Percentiles rank a stretch among this genome's conserved stretches.
Evolutionary conservation across 1,140 invertebrate genomes (phyloP).

Genomic region (Calliopsis andreniformis): DNA sequence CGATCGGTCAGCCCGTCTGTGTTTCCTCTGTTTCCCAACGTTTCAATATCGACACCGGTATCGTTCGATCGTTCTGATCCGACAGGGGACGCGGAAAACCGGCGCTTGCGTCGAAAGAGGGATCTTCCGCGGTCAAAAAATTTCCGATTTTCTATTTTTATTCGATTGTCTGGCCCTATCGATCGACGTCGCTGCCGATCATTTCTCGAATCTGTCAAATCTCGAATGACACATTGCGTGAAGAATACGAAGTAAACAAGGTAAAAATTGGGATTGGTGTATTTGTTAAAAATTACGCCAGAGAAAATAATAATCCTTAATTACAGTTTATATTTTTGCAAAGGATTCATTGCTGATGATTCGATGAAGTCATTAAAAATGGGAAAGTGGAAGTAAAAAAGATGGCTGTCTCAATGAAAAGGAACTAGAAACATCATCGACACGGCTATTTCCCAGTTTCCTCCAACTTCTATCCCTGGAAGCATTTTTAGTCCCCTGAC

Average conservation of each 20-base stretch:
- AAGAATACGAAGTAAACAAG: background rate
- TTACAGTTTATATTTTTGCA: no score
- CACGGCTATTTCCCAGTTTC: background rate
- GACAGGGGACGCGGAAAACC: constrained; percentile 30
- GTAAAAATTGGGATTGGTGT: no score
- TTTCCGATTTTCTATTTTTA: constrained; percentile 7
- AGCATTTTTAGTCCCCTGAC: background rate
- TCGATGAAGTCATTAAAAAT: no score
- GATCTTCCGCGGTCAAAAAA: background rate
- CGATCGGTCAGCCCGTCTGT: constrained; percentile 45
- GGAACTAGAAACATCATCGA: background rate
- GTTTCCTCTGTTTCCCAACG: constrained; percentile 48
- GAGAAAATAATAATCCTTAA: no score
- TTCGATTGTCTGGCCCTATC: background rate
- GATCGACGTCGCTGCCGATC: constrained; percentile 1
- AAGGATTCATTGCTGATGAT: no score
- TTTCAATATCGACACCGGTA: constrained; percentile 39
- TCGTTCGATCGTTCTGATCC: constrained; percentile 25
- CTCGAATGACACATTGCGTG: background rate
- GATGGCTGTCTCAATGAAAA: no score
- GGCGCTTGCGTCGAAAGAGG: background rate
- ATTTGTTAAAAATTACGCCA: no score
- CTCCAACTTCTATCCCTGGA: background rate
- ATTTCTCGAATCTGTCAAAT: constrained; percentile 9
- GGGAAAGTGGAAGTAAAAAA: no score